Base-by-base conservation (phyloP, 2,113 vertebrate species). In the Mus spicilegus region DNA sequence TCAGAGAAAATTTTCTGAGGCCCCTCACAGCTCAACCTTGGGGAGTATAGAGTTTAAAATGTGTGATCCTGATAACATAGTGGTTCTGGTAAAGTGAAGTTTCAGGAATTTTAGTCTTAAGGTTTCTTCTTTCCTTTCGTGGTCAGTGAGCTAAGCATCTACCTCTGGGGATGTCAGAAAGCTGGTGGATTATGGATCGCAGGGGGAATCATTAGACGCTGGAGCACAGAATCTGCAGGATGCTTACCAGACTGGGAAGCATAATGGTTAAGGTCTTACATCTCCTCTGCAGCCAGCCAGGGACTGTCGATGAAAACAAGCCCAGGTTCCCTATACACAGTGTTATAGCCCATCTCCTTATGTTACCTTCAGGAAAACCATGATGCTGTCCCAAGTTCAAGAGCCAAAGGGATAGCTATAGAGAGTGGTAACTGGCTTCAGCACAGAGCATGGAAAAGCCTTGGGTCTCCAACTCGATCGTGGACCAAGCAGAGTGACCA, bases 51-150 rank as follows among this genome's bases (percentile, higher is more conserved):
- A 33, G 67, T 69, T 69, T 14, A 69, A 39, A 89, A 81, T 78
- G 28, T 77, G 24, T 11, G 58, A 39, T 46, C 61, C 14, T 0
- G 19, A 30, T 28, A 89, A 86, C 49, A 86, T 61, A 58, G 82
- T 5, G 10, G 67, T 13, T 20, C n/a, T 42, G 11, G 36, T 3
- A 17, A 69, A 56, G 54, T 46, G 67, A 42, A 30, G 36, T 91
- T 94, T 81, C 26, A 58, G 80, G 82, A 81, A 56, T n/a, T 85
- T 72, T 58, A 87, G 67, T 77, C 49, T 95, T 76, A 13, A 39
- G 70, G 49, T 22, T 80, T 89, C 33, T 90, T 69, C 36, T 89
- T 90, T 80, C 26, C 30, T 69, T 51, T 81, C 0, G 1, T 3
- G 67, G 42, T 70, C 67, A 42, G 42, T 9, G 17, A 96, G n/a